A percentile compares a stretch with the other conserved stretches of the same genome.
These are phyloP conservation scores for Pyrrhosoma nymphula DNA, from an alignment of 2,888 invertebrate species.

Conservation along the genomic window DNA sequence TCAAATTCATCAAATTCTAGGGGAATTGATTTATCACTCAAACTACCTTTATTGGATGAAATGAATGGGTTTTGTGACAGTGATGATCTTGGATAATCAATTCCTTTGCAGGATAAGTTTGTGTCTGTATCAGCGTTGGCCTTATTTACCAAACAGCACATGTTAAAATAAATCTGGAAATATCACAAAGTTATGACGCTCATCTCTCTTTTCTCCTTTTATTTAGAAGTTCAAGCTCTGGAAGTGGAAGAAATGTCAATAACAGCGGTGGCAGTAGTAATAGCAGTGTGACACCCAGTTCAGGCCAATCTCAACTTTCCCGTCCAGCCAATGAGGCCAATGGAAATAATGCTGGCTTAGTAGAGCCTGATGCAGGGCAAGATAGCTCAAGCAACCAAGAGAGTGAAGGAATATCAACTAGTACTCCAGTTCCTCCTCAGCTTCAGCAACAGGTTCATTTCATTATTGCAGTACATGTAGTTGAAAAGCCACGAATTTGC, in stretches of 20 bases:
- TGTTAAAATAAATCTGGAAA: too few species aligned
- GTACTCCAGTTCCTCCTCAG: not conserved
- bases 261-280: constrained; percentile 25
- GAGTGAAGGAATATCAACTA: not conserved
- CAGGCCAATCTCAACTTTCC: constrained; percentile 8
- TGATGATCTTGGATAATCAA: too few species aligned
- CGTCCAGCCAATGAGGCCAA: constrained; percentile 1
- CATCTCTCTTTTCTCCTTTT: not conserved
- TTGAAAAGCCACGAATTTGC: too few species aligned
- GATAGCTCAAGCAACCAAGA: constrained; percentile 44
- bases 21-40: too few species aligned
- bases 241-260: constrained; percentile 11
- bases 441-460: constrained; percentile 43
- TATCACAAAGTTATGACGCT: too few species aligned
- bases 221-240: constrained; percentile 47
- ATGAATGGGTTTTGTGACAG: too few species aligned
- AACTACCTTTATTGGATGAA: too few species aligned
- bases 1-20: too few species aligned
- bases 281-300: not conserved
- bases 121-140: too few species aligned
- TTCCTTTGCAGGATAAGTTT: too few species aligned
- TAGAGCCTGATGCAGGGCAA: constrained; percentile 33
- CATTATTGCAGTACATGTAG: not conserved
- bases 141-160: too few species aligned
- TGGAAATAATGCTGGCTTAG: not conserved